These are phyloP conservation scores for Atopsyche davidsoni DNA, from an alignment of 1,140 invertebrate species.

Conservation along the genomic window DNA sequence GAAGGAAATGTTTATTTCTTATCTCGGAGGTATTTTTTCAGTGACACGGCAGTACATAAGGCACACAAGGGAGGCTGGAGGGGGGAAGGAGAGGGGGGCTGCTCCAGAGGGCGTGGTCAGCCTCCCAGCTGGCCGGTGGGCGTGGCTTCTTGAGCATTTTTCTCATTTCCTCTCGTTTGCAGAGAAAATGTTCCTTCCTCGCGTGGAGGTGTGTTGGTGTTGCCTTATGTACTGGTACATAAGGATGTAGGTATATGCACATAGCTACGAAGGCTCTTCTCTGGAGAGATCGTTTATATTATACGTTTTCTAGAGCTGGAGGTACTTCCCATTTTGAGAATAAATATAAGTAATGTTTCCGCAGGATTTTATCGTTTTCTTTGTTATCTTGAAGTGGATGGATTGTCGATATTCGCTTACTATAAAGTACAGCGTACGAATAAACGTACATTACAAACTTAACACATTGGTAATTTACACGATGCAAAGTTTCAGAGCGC, in stretches of 20 bases:
- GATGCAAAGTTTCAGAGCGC: no score
- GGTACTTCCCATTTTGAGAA: slow-evolving; percentile 5
- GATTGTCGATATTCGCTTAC: no score
- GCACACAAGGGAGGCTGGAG: slow-evolving; percentile 7
- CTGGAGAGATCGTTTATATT: slow-evolving; percentile 13
- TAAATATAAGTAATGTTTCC: slow-evolving; percentile 9
- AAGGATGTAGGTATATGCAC: slow-evolving; percentile 3
- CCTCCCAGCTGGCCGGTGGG: slow-evolving; percentile 9
- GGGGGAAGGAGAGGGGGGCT: neutral
- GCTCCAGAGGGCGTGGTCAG: slow-evolving; percentile 22
- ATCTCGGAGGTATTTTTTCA: no score
- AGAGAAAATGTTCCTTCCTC: slow-evolving; percentile 18
- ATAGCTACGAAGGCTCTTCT: neutral
- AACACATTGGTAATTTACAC: no score
- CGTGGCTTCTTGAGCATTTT: slow-evolving; percentile 19
- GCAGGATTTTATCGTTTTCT: slow-evolving; percentile 4
- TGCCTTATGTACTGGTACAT: slow-evolving; percentile 3
- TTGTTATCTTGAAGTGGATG: no score
- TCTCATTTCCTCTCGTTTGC: slow-evolving; percentile 18
- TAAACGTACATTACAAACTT: no score
- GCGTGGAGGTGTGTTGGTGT: no score
- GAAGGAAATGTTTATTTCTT: no score
- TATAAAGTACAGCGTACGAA: no score
- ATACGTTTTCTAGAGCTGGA: slow-evolving; percentile 8
- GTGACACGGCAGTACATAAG: no score